Conservation (phyloP, 2,888 invertebrate species). For the Malachius bipustulatus region DNA sequence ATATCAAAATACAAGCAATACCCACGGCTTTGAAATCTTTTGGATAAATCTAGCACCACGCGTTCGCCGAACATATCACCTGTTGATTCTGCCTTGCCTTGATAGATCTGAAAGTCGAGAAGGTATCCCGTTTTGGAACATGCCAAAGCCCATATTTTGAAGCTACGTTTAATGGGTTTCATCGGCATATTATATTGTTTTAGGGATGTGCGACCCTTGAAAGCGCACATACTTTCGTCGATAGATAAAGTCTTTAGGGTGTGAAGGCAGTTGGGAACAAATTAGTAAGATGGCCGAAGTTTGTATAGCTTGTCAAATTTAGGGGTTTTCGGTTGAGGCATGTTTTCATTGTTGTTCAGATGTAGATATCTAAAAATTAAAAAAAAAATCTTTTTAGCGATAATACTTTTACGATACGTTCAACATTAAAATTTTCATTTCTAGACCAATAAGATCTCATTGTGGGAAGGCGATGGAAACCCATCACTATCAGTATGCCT, state of each 20-base stretch:
- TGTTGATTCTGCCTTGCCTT: constrained; percentile 3
- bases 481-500: constrained; percentile 1
- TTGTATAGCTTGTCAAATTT: constrained; percentile 2
- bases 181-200: constrained; percentile 3
- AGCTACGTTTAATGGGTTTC: neutral
- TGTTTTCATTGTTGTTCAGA: constrained; percentile 2
- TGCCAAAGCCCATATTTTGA: constrained; percentile 1
- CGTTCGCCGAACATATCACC: constrained; percentile 1
- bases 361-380: neutral
- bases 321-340: constrained; percentile 2
- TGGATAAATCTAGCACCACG: neutral
- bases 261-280: neutral
- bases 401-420: neutral
- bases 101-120: neutral
- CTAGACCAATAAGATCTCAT: neutral
- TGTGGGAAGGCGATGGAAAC: constrained; percentile 1
- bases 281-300: neutral
- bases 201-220: constrained; percentile 1
- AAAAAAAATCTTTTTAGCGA: neutral
- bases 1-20: constrained; percentile 2
- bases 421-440: neutral
- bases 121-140: neutral
- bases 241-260: neutral
- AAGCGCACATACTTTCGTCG: constrained; percentile 2
- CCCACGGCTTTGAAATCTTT: constrained; percentile 3